Percentiles rank a stretch among this genome's conserved stretches.
phyloP scores from a whole-genome alignment of 92 coral and sea anemone genomes.

The Zoanthus sociatus region DNA sequence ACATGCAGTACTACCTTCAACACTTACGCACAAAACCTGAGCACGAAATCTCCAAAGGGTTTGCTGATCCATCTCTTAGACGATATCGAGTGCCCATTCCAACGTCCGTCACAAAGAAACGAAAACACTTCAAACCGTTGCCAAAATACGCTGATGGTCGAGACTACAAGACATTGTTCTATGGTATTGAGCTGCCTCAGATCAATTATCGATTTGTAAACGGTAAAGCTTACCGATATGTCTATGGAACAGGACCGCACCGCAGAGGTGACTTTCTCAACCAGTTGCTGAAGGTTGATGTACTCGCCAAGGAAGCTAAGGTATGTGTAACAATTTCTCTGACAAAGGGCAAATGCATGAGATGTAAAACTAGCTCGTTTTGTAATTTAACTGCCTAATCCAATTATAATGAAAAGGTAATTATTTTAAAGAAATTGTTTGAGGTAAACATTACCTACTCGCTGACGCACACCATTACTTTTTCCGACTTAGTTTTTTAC shows the following conservation, averaged over 20 bases:
- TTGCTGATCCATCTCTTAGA: slow-evolving; percentile 89
- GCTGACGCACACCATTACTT: no score
- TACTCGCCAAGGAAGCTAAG: slow-evolving; percentile 86
- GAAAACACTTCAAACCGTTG: slow-evolving; percentile 61
- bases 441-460: no score
- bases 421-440: no score
- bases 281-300: slow-evolving; percentile 88
- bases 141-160: slow-evolving; percentile 79
- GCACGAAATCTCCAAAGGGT: slow-evolving; percentile 89
- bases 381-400: no score
- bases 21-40: slow-evolving; percentile 87
- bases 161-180: slow-evolving; percentile 80
- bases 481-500: no score
- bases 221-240: slow-evolving; percentile 83
- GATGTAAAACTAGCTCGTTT: no score
- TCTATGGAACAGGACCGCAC: slow-evolving; percentile 86
- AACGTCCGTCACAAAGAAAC: slow-evolving; percentile 27
- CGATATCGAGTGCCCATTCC: slow-evolving; percentile 89
- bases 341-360: neutral
- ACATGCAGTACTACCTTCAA: slow-evolving; percentile 83
- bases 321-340: neutral
- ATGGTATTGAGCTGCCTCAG: slow-evolving; percentile 87
- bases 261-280: slow-evolving; percentile 90
- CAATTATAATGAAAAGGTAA: no score
- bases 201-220: slow-evolving; percentile 87